Conservation (phyloP, 2,888 invertebrate species). For the Agrotis puta region DNA sequence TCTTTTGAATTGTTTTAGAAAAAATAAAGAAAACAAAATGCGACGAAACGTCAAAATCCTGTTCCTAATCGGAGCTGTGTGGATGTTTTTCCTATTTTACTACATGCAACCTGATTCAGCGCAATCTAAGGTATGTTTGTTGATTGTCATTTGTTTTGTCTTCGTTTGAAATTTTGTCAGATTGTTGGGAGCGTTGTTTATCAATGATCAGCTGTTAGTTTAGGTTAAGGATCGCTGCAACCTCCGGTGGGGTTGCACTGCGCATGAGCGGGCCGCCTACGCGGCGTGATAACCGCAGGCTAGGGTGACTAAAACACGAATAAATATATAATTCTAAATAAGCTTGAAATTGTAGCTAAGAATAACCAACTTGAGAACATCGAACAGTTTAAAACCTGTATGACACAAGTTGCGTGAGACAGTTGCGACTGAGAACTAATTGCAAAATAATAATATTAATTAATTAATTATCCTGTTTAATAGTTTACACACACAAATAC, state of each 20-base stretch:
- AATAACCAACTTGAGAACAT: constrained; percentile 23
- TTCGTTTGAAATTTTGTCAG: constrained; percentile 40
- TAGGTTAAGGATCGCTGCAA: constrained; percentile 70
- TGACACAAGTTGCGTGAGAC: constrained; percentile 21
- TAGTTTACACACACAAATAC: background rate
- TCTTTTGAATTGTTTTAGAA: constrained; percentile 41
- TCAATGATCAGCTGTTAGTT: constrained; percentile 81
- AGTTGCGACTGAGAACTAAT: background rate
- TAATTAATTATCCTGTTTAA: background rate
- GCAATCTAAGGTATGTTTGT: constrained; percentile 81
- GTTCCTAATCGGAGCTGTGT: constrained; percentile 84
- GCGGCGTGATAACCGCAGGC: constrained; percentile 74
- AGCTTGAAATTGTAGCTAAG: background rate
- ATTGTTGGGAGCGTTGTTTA: constrained; percentile 66
- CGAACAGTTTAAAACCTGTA: constrained; percentile 1
- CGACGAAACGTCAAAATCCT: constrained; percentile 87
- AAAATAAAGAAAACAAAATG: constrained; percentile 73
- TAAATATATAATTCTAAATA: constrained; percentile 22
- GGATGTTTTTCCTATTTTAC: constrained; percentile 88
- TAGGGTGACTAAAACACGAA: constrained; percentile 48
- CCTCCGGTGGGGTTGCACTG: constrained; percentile 73
- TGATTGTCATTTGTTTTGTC: constrained; percentile 40
- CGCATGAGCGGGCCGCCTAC: constrained; percentile 81
- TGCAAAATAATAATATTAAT: constrained; percentile 23
- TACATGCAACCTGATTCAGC: constrained; percentile 87